Base-by-base conservation (phyloP, 2,113 vertebrate genomes). In the Gambusia holbrooki region DNA sequence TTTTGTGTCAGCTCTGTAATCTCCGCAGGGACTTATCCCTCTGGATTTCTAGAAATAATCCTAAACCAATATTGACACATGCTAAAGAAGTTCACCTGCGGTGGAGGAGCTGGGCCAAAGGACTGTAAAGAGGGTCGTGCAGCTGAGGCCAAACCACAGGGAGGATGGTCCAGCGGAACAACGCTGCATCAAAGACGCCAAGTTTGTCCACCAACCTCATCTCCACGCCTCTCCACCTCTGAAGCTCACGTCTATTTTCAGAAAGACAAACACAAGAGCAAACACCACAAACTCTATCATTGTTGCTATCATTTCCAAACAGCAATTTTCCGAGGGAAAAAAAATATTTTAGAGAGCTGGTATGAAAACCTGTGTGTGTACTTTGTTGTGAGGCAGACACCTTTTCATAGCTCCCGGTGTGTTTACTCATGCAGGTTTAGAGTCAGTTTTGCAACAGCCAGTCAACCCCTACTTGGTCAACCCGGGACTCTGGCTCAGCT, bases 81-180 rank as follows among this genome's bases (percentile, higher is more conserved):
- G 91, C 92, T 94, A 93, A 94, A 94, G 94, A 89, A 84, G 93
- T 91, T 87, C 82, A 76, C 83, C 84, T 93, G 93, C 66, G 94
- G 93, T 88, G 84, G 76, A 13, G 1, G 84, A 86, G 66, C 30
- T 85, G 86, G 82, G 74, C 63, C 74, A 69, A 82, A 78, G 80
- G 76, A 69, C 85, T 89, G 84, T 74, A 84, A 92, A 87, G 84
- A 90, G 83, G 83, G 86, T 91, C 78, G 40, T 69, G 87, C 79
- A 89, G 84, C 89, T 87, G 54, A 75, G 77, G 77, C 86, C 87
- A 85, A 81, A 92, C 93, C 92, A 4, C 89, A 45, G 74, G 64
- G 88, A 86, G 81, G 74, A 70, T 54, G 66, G 76, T 58, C 76
- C 78, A 86, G 84, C 69, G 85, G 78, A 92, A 93, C 90, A 90